Conservation (phyloP, 2,797 vertebrate genomes). For the Phylloscopus collybita region DNA sequence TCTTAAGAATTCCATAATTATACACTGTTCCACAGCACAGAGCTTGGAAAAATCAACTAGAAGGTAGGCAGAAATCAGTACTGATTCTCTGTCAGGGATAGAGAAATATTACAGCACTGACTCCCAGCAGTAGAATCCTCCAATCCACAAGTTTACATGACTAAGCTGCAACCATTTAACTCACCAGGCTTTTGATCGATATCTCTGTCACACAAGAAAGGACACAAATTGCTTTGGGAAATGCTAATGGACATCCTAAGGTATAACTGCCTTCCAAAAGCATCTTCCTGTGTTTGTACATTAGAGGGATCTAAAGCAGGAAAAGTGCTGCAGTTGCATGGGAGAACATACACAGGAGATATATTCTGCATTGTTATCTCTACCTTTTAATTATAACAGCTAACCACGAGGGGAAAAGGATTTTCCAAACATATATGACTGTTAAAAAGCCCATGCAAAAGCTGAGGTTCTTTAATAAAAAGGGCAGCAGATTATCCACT, state of each 20-base stretch:
- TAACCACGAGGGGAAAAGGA: neutral
- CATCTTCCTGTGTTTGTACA: neutral
- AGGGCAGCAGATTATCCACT: neutral
- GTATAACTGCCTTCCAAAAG: neutral
- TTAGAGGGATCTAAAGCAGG: neutral
- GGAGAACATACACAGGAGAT: neutral
- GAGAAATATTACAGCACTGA: neutral
- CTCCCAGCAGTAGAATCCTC: neutral
- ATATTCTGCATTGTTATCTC: neutral
- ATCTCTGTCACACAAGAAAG: neutral
- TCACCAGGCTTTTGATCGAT: neutral
- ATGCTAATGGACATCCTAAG: neutral
- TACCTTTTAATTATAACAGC: neutral
- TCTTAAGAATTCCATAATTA: neutral
- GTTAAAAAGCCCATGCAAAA: neutral
- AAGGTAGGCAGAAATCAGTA: neutral
- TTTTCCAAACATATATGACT: neutral
- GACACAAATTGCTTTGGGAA: constrained; percentile 21
- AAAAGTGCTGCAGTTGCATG: neutral
- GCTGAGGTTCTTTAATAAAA: neutral
- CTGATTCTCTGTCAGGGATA: neutral
- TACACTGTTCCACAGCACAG: neutral
- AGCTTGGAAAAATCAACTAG: neutral
- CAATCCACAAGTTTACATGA: neutral
- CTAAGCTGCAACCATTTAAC: neutral